Evolutionary conservation across 2,888 invertebrate genomes (phyloP).

Genomic region (Machimus rusticus): DNA sequence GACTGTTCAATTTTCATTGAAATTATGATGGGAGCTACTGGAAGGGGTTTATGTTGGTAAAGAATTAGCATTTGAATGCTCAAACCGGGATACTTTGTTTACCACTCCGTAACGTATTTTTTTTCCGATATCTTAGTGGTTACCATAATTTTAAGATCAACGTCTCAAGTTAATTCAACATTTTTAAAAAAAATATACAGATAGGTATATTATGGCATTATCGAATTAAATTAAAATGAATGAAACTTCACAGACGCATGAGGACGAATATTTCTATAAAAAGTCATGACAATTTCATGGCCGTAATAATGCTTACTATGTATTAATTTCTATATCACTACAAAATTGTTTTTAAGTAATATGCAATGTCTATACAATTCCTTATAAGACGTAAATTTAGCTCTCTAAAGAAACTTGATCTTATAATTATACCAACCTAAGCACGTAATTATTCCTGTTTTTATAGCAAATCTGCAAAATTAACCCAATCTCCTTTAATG

Average conservation of each 20-base stretch:
- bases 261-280: too few species aligned
- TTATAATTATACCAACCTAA: neutral
- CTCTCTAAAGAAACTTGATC: neutral
- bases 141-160: neutral
- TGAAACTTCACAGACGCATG: too few species aligned
- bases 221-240: neutral
- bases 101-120: too few species aligned
- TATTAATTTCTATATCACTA: too few species aligned
- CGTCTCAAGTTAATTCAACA: neutral
- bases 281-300: too few species aligned
- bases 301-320: too few species aligned
- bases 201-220: too few species aligned
- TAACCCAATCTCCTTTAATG: neutral
- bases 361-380: neutral
- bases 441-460: neutral
- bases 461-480: neutral
- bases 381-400: neutral
- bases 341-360: neutral
- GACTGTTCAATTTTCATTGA: neutral
- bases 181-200: too few species aligned
- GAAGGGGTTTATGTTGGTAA: neutral
- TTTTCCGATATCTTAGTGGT: neutral
- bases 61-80: neutral
- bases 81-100: neutral
- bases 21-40: neutral